phyloP scores from a whole-genome alignment of 1,140 invertebrate species.

The Mamestra configurata region DNA sequence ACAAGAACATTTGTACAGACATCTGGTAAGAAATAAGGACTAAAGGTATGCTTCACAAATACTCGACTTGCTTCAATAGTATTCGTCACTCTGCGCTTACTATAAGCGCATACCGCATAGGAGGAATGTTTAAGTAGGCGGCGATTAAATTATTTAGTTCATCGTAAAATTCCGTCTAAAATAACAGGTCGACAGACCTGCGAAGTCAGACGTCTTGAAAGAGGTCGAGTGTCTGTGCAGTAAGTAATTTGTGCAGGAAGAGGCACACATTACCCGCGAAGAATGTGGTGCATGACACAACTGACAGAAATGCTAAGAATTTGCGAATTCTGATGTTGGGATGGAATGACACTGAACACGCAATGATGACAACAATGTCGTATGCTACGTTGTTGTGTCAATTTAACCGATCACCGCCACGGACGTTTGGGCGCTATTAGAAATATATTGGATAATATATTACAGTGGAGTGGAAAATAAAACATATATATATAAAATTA shows the following conservation, averaged over 20 bases:
- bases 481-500: not conserved
- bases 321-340: slow-evolving; percentile 46
- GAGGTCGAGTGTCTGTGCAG: slow-evolving; percentile 15
- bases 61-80: not conserved
- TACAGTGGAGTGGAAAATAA: not conserved
- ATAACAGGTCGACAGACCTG: not conserved
- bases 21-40: not conserved
- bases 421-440: not conserved
- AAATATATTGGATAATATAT: not conserved
- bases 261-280: not conserved
- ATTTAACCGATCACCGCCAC: slow-evolving; percentile 15
- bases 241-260: slow-evolving; percentile 4
- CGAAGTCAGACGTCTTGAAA: not conserved
- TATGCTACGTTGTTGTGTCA: not conserved
- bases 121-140: too few species aligned
- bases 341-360: slow-evolving; percentile 22
- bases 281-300: not conserved
- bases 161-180: not conserved
- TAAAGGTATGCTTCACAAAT: not conserved
- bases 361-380: slow-evolving; percentile 1
- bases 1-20: not conserved
- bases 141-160: too few species aligned
- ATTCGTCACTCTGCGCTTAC: not conserved
- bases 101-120: too few species aligned
- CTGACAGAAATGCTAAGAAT: slow-evolving; percentile 11